Evolutionary conservation across 1,140 invertebrate species (phyloP).

Genomic region (Idris sp.): DNA sequence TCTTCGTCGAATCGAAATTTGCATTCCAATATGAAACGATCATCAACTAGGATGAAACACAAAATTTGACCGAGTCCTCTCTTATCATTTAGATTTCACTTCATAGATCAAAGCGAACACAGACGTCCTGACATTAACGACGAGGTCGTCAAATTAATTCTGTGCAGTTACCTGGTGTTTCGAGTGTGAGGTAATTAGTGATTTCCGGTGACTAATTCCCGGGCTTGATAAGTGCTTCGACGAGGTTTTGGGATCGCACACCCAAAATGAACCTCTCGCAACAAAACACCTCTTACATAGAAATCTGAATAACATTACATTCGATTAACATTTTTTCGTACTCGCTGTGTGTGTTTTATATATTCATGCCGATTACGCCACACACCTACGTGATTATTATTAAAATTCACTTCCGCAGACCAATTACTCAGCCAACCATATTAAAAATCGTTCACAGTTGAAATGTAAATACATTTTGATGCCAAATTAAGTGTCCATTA

Average conservation of each 20-base stretch:
- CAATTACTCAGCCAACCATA: conserved; percentile 33
- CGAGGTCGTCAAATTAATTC: conserved; percentile 59
- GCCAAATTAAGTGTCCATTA: conserved; percentile 37
- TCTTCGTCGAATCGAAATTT: conserved; percentile 2
- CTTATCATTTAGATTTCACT: conserved; percentile 42
- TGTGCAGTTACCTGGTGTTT: conserved; percentile 28
- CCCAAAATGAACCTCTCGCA: background rate
- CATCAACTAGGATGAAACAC: conserved; percentile 3
- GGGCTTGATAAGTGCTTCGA: conserved; percentile 10
- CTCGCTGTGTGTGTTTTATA: conserved; percentile 15
- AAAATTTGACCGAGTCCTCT: too few relatives aligned
- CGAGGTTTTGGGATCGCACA: conserved; percentile 32
- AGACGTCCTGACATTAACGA: conserved; percentile 34
- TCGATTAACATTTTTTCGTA: conserved; percentile 36
- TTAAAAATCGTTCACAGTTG: conserved; percentile 9
- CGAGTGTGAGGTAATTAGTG: conserved; percentile 59
- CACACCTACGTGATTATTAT: conserved; percentile 47
- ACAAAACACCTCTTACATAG: background rate
- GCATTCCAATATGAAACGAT: conserved; percentile 7
- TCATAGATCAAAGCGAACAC: conserved; percentile 33
- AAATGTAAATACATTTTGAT: too few relatives aligned
- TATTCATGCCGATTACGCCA: conserved; percentile 44
- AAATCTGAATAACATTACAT: conserved; percentile 10
- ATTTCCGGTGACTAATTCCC: conserved; percentile 61
- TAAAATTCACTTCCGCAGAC: conserved; percentile 48